Percentiles rank a stretch among this genome's conserved stretches.
Conservation (phyloP, 92 coral and sea anemone genomes). For the Actinernus sp. region DNA sequence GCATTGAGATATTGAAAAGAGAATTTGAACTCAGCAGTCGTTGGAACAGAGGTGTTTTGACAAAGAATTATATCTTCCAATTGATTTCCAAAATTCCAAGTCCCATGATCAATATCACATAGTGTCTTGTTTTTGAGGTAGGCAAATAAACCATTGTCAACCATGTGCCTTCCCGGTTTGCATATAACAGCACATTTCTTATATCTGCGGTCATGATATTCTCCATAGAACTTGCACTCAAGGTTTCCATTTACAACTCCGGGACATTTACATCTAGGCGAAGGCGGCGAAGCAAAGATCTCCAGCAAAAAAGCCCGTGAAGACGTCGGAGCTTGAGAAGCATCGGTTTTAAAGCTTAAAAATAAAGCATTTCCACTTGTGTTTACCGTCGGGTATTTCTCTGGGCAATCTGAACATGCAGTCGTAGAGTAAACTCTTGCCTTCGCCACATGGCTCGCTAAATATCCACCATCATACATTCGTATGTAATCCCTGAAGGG, state of each 20-base stretch:
- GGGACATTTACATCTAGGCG: constrained; percentile 1
- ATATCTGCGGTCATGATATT: neutral
- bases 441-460: neutral
- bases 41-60: neutral
- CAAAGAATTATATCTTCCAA: neutral
- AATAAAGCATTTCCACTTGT: neutral
- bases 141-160: neutral
- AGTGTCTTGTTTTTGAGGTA: neutral
- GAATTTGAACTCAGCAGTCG: neutral
- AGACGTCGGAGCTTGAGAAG: neutral
- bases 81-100: neutral
- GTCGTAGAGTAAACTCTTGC: neutral
- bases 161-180: neutral
- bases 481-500: neutral
- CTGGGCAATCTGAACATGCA: neutral
- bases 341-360: neutral
- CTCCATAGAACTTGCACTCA: neutral
- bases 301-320: neutral
- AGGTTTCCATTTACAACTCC: neutral
- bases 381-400: neutral
- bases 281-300: neutral
- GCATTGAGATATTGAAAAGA: neutral
- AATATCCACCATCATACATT: constrained; percentile 1
- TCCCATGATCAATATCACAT: neutral
- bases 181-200: neutral